Evolutionary conservation across 2,113 vertebrate genomes (phyloP), one percentile per base, ranked within the genome.

Genomic region (Spea bombifrons): DNA sequence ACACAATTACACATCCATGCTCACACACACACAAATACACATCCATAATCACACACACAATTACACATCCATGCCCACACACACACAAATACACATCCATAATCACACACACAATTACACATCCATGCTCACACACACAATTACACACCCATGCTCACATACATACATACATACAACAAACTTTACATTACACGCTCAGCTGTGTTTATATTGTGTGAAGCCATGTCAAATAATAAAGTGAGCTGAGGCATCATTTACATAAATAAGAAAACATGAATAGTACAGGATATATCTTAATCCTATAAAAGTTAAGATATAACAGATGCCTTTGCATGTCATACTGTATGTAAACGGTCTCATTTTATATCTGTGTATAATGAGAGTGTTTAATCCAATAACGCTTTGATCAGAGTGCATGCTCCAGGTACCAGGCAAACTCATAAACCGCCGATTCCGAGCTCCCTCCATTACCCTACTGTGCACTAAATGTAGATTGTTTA

Each of bases 401-500:
- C 63, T 12, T 3, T 12, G 15, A 63, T 70, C n/a, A 2, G 15
- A 55, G 86, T 85, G 75, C 75, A 66, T 85, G 66, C 89, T 86
- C 89, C 90, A 90, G 89, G 91, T 92, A 88, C 85, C 85, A 75
- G 45, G 45, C 85, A 74, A n/a, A 76, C 75, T 52, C 81, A 68
- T n/a, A 63, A 43, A 48, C 4, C 82, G 75, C 4, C 80, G 73
- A 77, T 84, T 74, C 84, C 84, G 84, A 81, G 81, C 86, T 61
- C 82, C 84, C 84, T 86, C 86, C 84, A 84, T 86, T 64, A 84
- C 78, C 88, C 88, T 74, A 83, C 88, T 85, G 86, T 85, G 79
- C 86, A 86, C 80, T 82, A 89, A 87, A 88, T 83, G 88, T 85
- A 88, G 88, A 85, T 84, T 85, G 61, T 84, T 88, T 86, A 92